phyloP scores from a whole-genome alignment of 2,113 vertebrate genomes.

The Elachura formosa region DNA sequence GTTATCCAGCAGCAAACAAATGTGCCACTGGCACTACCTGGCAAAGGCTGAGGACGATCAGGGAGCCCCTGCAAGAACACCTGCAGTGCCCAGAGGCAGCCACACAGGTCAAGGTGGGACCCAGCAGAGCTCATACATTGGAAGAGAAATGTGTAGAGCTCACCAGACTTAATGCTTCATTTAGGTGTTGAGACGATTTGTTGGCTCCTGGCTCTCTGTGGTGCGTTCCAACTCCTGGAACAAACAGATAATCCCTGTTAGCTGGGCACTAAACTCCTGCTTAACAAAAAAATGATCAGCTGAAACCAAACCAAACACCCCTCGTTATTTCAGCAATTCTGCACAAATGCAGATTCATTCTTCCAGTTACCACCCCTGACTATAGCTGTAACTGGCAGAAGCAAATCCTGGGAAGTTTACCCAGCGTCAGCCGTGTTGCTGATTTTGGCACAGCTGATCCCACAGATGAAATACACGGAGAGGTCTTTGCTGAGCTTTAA shows the following conservation, averaged over 20 bases:
- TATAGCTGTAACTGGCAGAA: not conserved
- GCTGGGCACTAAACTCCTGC: not conserved
- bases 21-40: not conserved
- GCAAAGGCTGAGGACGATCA: not conserved
- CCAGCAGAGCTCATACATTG: not conserved
- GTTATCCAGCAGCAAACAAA: not conserved
- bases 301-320: not conserved
- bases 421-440: fast-evolving
- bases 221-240: not conserved
- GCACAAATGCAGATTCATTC: not conserved
- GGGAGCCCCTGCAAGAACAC: not conserved
- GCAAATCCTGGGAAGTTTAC: not conserved
- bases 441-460: not conserved
- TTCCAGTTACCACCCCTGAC: not conserved
- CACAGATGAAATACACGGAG: not conserved
- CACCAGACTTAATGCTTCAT: constrained; percentile 21
- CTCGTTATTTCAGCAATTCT: not conserved
- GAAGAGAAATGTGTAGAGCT: not conserved
- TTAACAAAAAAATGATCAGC: not conserved
- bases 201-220: not conserved
- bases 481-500: not conserved
- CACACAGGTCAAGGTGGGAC: not conserved
- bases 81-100: not conserved
- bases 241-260: not conserved
- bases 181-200: not conserved